Conservation (phyloP, 1,140 invertebrate genomes). For the Arctopsyche grandis region DNA sequence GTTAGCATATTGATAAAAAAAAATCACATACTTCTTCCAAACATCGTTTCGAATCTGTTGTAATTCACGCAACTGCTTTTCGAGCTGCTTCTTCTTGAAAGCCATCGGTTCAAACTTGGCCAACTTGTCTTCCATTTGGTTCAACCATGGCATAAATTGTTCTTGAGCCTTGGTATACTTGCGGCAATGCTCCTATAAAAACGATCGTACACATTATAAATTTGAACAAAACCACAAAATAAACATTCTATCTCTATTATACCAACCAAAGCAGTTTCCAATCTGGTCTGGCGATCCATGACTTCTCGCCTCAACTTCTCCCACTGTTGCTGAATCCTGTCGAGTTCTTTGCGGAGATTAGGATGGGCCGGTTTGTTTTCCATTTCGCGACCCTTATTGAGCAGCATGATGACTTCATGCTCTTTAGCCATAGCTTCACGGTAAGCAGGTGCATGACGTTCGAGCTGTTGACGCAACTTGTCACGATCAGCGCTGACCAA, state of each 20-base stretch:
- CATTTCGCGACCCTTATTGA: constrained; percentile 82
- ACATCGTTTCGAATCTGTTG: constrained; percentile 92
- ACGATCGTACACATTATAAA: not conserved
- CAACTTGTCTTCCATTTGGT: constrained; percentile 86
- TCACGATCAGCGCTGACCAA: constrained; percentile 87
- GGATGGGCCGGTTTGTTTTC: constrained; percentile 65
- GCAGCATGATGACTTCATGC: constrained; percentile 92
- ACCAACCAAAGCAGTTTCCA: constrained; percentile 82
- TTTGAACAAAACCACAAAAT: not conserved
- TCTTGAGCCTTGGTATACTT: constrained; percentile 89
- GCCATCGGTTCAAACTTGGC: constrained; percentile 80
- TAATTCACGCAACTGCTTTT: constrained; percentile 89
- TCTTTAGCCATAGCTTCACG: constrained; percentile 88
- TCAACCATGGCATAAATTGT: constrained; percentile 87
- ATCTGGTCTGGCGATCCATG: constrained; percentile 82
- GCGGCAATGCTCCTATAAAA: constrained; percentile 81
- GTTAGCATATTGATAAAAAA: not conserved
- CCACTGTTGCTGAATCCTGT: constrained; percentile 89
- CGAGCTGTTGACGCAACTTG: constrained; percentile 85
- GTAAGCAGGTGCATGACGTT: constrained; percentile 89
- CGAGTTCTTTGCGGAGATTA: constrained; percentile 74
- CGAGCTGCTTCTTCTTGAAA: constrained; percentile 87
- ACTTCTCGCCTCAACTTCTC: constrained; percentile 88
- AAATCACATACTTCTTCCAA: constrained; percentile 73
- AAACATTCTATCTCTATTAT: no score